Conservation (phyloP, 2,888 invertebrate species). For the Quadroppia sp. region DNA sequence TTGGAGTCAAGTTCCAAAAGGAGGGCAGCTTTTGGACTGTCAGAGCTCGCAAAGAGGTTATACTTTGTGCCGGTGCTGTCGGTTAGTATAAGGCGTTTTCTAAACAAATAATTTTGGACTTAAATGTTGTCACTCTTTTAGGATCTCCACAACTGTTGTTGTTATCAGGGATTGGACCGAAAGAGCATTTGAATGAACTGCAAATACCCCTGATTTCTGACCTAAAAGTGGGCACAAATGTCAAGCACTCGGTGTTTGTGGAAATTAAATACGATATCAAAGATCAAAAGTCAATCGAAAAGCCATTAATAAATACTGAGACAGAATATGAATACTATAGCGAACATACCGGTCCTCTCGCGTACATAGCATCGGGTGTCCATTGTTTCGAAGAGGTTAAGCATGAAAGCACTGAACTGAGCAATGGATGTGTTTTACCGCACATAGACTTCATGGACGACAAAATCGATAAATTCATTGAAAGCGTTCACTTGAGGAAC, state of each 20-base stretch:
- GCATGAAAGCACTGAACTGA: not conserved
- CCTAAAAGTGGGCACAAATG: not conserved
- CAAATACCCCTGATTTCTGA: not conserved
- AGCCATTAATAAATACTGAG: not conserved
- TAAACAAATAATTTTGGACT: no score
- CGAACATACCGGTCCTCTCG: not conserved
- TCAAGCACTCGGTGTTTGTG: not conserved
- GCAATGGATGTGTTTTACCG: not conserved
- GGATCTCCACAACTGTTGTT: constrained; percentile 86
- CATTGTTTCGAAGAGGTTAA: not conserved
- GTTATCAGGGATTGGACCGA: constrained; percentile 83
- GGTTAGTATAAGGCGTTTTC: no score
- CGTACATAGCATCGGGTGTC: not conserved
- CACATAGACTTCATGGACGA: not conserved
- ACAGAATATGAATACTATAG: not conserved
- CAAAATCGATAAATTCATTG: not conserved
- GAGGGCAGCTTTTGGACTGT: constrained; percentile 68
- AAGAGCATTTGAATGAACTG: constrained; percentile 52
- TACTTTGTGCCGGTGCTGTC: constrained; percentile 77
- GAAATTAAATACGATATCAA: constrained; percentile 11
- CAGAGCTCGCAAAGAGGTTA: constrained; percentile 75
- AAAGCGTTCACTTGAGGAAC: not conserved
- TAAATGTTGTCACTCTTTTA: no score
- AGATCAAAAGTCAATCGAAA: not conserved
- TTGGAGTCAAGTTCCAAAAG: constrained; percentile 73